These are phyloP conservation scores for Thera britannica DNA, from an alignment of 2,888 invertebrate genomes.

Conservation along the genomic window DNA sequence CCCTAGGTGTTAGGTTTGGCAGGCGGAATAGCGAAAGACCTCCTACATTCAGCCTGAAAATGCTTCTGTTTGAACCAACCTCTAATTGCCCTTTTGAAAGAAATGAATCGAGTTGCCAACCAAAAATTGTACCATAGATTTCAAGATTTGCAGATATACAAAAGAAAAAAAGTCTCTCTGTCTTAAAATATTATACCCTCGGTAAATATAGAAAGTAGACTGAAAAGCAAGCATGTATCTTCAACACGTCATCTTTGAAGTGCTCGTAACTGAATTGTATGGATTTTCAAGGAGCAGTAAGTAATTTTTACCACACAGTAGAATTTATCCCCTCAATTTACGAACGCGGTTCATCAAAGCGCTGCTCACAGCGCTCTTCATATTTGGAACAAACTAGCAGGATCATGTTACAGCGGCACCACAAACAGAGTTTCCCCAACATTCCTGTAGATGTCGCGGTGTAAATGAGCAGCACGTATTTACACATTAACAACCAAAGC, in stretches of 20 bases:
- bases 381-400: slow-evolving; percentile 20
- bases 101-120: no score
- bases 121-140: no score
- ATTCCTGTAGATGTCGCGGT: slow-evolving; percentile 42
- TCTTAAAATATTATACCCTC: no score
- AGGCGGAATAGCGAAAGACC: slow-evolving; percentile 52
- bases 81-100: background rate
- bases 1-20: slow-evolving; percentile 64
- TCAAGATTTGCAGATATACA: no score
- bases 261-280: no score
- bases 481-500: slow-evolving; percentile 65
- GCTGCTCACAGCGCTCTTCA: slow-evolving; percentile 9
- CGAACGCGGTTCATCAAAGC: slow-evolving; percentile 18
- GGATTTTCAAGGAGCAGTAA: background rate
- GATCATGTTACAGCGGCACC: slow-evolving; percentile 29
- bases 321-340: slow-evolving; percentile 4
- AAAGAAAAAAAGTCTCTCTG: no score
- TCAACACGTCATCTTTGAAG: no score
- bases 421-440: slow-evolving; percentile 42
- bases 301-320: no score
- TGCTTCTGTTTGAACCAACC: background rate
- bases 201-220: no score
- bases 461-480: slow-evolving; percentile 70
- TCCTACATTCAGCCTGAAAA: slow-evolving; percentile 46
- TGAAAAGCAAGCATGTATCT: no score